A percentile compares a stretch with the other conserved stretches of the same genome.
Conservation (phyloP, 1,140 invertebrate genomes). For the Pinna nobilis region DNA sequence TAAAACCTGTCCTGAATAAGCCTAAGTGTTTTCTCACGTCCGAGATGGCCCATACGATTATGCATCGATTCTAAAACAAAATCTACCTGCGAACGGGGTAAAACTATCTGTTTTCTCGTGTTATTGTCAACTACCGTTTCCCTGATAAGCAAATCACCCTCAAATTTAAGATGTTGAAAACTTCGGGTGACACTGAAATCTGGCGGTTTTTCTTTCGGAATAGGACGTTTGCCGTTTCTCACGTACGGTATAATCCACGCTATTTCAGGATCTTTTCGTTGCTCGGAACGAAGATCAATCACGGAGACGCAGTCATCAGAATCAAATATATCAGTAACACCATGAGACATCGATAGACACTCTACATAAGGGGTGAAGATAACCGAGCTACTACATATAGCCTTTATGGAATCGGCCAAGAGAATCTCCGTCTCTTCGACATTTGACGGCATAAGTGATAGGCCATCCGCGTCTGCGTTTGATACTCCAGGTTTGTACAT, state of each 20-base stretch:
- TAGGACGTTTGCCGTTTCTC: not conserved
- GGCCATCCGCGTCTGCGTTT: slow-evolving; percentile 29
- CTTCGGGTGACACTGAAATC: not conserved
- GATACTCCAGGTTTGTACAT: slow-evolving; percentile 25
- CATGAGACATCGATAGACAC: too few species aligned
- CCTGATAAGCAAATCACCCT: not conserved
- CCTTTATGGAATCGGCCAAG: not conserved
- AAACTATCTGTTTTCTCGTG: slow-evolving; percentile 9
- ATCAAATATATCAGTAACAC: too few species aligned
- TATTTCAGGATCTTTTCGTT: too few species aligned
- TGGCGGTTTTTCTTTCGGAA: not conserved
- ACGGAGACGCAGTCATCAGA: too few species aligned
- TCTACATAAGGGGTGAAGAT: not conserved
- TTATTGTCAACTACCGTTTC: not conserved
- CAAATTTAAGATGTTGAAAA: not conserved
- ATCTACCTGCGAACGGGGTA: not conserved
- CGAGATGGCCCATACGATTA: slow-evolving; percentile 29
- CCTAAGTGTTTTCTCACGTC: slow-evolving; percentile 16
- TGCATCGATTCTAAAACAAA: slow-evolving; percentile 26
- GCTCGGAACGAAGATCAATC: too few species aligned
- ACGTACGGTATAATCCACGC: too few species aligned
- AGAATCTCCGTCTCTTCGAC: not conserved
- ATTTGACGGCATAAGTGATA: slow-evolving; percentile 30
- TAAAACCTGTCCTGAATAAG: slow-evolving; percentile 15
- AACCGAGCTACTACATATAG: not conserved